phyloP scores from a whole-genome alignment of 1,140 invertebrate genomes.

The Drosophila leontia region DNA sequence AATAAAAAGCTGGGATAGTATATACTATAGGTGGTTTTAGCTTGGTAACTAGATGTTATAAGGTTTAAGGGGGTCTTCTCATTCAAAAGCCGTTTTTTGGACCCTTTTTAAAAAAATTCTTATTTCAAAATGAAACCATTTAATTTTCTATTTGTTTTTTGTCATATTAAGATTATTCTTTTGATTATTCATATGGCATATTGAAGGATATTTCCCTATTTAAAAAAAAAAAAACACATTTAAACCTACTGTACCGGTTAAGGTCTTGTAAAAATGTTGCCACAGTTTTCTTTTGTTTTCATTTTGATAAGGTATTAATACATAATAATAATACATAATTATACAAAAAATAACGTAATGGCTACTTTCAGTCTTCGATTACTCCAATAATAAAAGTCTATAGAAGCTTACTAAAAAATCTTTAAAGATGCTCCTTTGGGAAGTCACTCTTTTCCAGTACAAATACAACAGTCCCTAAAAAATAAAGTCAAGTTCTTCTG shows the following conservation, averaged over 20 bases:
- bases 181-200: background rate
- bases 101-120: no score
- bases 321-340: no score
- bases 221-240: no score
- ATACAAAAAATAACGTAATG: no score
- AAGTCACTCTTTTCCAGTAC: background rate
- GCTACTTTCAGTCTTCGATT: no score
- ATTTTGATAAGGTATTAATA: no score
- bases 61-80: no score
- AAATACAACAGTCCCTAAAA: background rate
- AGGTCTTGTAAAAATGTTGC: no score
- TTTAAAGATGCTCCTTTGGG: background rate
- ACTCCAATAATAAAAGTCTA: no score
- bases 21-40: background rate
- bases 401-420: background rate
- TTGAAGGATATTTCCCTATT: background rate
- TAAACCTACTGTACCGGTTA: background rate
- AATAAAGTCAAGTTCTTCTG: conserved; percentile 44
- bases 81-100: no score
- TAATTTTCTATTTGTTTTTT: background rate
- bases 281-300: no score
- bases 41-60: background rate
- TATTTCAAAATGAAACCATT: background rate
- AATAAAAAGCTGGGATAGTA: background rate
- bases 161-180: background rate